A percentile compares a stretch with the other conserved stretches of the same genome.
Evolutionary conservation across 2,888 invertebrate genomes (phyloP).

Genomic region (Amiota mariae): DNA sequence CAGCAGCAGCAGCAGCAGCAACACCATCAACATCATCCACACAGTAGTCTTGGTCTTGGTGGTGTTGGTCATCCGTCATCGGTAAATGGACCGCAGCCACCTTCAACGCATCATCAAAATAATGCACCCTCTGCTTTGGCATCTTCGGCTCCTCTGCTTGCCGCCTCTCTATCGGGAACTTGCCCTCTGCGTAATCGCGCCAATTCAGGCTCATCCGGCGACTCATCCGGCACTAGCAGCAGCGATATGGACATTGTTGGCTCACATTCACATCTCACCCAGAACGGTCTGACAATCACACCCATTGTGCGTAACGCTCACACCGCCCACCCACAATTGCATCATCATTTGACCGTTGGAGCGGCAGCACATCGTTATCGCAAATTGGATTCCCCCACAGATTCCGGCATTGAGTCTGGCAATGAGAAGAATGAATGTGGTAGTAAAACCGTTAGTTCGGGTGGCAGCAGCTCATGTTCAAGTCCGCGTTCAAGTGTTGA

Average conservation of each 20-base stretch:
- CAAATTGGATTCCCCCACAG: constrained; percentile 92
- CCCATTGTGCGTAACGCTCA: constrained; percentile 75
- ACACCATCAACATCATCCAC: constrained; percentile 51
- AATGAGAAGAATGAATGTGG: constrained; percentile 87
- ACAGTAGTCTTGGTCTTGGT: constrained; percentile 39
- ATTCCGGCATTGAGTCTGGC: constrained; percentile 94
- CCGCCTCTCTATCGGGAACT: constrained; percentile 80
- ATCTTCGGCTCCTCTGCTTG: constrained; percentile 82
- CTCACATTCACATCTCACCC: constrained; percentile 79
- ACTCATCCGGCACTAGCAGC: constrained; percentile 84
- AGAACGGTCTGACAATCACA: constrained; percentile 83
- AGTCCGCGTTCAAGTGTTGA: constrained; percentile 89
- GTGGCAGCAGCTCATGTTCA: constrained; percentile 86
- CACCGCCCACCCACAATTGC: constrained; percentile 60
- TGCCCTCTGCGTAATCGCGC: constrained; percentile 85
- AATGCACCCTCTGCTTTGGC: constrained; percentile 76
- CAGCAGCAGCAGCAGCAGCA: constrained; percentile 14
- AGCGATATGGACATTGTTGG: constrained; percentile 79
- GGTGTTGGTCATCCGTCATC: constrained; percentile 75
- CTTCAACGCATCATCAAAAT: constrained; percentile 78
- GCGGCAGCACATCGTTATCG: constrained; percentile 78
- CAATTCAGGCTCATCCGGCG: constrained; percentile 86
- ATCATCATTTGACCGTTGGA: constrained; percentile 64
- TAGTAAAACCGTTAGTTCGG: constrained; percentile 82
- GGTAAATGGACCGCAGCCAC: constrained; percentile 78